Evolutionary conservation across 2,797 vertebrate species (phyloP).

Genomic region (Galaxias olidus): DNA sequence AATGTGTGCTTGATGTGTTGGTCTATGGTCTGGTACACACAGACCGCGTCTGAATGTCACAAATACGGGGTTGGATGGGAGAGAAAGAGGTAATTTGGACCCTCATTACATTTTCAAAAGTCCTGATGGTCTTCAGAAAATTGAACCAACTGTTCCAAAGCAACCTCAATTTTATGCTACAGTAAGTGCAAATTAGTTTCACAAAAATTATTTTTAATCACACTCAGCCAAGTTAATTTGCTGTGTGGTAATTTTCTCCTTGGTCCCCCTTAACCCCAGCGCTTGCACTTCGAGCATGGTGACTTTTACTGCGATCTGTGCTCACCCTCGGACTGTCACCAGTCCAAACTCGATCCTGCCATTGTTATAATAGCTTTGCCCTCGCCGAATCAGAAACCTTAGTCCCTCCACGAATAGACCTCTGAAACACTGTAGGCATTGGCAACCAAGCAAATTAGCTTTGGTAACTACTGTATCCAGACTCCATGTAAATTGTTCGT

Average conservation of each 20-base stretch:
- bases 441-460: conserved; percentile 32
- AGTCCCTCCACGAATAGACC: not conserved
- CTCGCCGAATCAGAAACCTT: not conserved
- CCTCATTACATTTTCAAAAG: conserved; percentile 78
- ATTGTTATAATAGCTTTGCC: conserved; percentile 5
- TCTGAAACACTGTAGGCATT: not conserved
- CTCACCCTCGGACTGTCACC: conserved; percentile 21
- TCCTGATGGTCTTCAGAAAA: conserved; percentile 76
- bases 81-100: conserved; percentile 69
- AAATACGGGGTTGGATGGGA: conserved; percentile 52
- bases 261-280: conserved; percentile 54
- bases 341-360: conserved; percentile 11
- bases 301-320: conserved; percentile 50
- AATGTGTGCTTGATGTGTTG: conserved; percentile 3
- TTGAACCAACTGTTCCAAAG: conserved; percentile 74
- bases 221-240: conserved; percentile 73
- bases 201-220: conserved; percentile 77
- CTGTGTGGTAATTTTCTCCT: conserved; percentile 66
- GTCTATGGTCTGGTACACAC: conserved; percentile 44
- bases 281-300: conserved; percentile 57
- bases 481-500: conserved; percentile 27
- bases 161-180: conserved; percentile 79
- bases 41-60: conserved; percentile 40
- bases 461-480: conserved; percentile 21
- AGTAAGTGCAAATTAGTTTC: conserved; percentile 81